Evolutionary conservation across 2,797 vertebrate species (phyloP).

Genomic region (Sebastes minor): DNA sequence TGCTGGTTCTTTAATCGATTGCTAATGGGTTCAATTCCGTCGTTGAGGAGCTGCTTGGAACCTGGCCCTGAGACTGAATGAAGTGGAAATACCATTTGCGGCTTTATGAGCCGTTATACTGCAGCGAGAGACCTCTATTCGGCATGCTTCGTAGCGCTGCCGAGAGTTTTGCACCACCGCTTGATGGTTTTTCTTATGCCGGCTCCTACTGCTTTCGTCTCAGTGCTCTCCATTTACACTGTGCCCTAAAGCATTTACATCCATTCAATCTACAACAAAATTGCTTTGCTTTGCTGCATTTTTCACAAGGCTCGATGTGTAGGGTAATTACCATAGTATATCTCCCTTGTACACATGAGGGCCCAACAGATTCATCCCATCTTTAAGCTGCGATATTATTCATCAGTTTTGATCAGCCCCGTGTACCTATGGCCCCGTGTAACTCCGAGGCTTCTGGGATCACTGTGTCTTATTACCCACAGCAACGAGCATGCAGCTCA

Average conservation of each 20-base stretch:
- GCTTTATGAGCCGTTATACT: slow-evolving; percentile 87
- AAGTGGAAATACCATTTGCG: slow-evolving; percentile 86
- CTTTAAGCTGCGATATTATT: slow-evolving; percentile 52
- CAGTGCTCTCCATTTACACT: slow-evolving; percentile 80
- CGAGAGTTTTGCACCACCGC: slow-evolving; percentile 78
- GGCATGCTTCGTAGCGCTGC: slow-evolving; percentile 81
- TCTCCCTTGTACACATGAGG: slow-evolving; percentile 58
- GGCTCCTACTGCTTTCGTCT: slow-evolving; percentile 74
- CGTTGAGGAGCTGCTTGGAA: slow-evolving; percentile 83
- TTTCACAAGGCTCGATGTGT: slow-evolving; percentile 61
- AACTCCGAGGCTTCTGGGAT: slow-evolving; percentile 35
- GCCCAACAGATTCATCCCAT: slow-evolving; percentile 49
- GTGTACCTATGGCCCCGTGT: slow-evolving; percentile 16
- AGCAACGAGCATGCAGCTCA: slow-evolving; percentile 16
- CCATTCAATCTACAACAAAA: slow-evolving; percentile 71
- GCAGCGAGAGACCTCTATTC: slow-evolving; percentile 83
- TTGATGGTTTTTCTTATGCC: slow-evolving; percentile 80
- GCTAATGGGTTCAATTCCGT: slow-evolving; percentile 87
- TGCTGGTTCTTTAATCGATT: slow-evolving; percentile 87
- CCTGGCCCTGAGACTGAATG: slow-evolving; percentile 84
- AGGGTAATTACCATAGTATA: slow-evolving; percentile 66
- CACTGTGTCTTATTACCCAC: slow-evolving; percentile 47
- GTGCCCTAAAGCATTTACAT: slow-evolving; percentile 75
- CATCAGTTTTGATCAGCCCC: slow-evolving; percentile 56
- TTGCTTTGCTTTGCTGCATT: slow-evolving; percentile 74